Percentiles rank a stretch among this genome's conserved stretches.
phyloP scores from a whole-genome alignment of 2,888 invertebrate genomes.

The Phorcus lineatus region DNA sequence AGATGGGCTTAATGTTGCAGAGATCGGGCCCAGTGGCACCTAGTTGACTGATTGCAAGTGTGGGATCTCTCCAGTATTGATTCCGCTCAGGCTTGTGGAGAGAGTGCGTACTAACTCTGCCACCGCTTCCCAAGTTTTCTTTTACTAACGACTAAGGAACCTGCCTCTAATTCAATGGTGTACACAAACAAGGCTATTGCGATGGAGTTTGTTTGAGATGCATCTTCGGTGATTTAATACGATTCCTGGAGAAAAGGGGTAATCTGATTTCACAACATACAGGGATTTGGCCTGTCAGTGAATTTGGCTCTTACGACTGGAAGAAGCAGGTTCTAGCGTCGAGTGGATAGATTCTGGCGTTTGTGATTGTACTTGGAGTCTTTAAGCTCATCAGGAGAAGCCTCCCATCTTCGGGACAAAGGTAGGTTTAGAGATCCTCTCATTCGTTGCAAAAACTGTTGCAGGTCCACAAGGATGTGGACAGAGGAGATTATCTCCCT shows the following conservation, averaged over 20 bases:
- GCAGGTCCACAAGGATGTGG: no score
- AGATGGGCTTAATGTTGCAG: no score
- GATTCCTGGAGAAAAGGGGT: not conserved
- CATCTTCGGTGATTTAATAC: constrained; percentile 8
- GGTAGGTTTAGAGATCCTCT: not conserved
- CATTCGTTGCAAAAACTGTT: no score
- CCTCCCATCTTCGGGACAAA: not conserved
- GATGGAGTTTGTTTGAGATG: not conserved
- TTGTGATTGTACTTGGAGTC: no score
- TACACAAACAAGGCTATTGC: constrained; percentile 5
- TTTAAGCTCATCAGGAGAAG: not conserved
- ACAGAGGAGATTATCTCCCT: no score
- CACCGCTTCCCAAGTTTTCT: not conserved
- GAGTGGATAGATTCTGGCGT: no score
- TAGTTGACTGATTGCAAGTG: no score
- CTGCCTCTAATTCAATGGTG: not conserved
- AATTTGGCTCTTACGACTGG: not conserved
- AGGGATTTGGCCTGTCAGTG: constrained; percentile 5
- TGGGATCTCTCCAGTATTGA: no score
- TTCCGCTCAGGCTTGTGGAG: no score
- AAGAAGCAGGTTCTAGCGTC: no score
- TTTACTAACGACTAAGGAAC: not conserved
- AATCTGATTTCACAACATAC: constrained; percentile 7
- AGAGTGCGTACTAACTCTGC: no score
- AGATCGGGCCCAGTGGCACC: no score